A percentile compares a stretch with the other conserved stretches of the same genome.
Evolutionary conservation across 2,888 invertebrate genomes (phyloP).

Genomic region (Apotomis betuletana): DNA sequence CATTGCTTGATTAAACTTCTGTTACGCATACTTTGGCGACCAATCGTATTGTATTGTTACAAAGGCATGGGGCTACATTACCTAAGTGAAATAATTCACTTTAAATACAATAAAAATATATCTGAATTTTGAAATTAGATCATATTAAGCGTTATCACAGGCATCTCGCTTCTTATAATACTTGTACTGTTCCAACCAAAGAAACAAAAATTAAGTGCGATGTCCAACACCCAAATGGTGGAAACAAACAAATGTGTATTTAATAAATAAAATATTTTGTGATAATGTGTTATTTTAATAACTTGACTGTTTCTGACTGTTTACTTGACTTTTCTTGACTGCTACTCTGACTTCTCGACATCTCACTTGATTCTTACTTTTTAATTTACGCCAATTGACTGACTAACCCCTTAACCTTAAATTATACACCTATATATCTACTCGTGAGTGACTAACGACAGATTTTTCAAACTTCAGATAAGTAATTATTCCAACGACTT

Average conservation of each 20-base stretch:
- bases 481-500: neutral
- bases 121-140: neutral
- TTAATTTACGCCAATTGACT: slow-evolving; percentile 15
- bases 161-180: neutral
- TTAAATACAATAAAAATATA: neutral
- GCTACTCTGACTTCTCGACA: slow-evolving; percentile 59
- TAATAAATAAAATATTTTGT: slow-evolving; percentile 69
- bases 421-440: neutral
- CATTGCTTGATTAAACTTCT: too few relatives aligned
- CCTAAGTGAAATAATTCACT: too few relatives aligned
- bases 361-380: slow-evolving; percentile 70
- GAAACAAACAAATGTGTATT: slow-evolving; percentile 57
- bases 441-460: neutral
- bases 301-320: slow-evolving; percentile 47
- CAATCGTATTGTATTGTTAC: too few relatives aligned
- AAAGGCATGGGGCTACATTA: too few relatives aligned
- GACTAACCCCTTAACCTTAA: slow-evolving; percentile 31
- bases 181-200: slow-evolving; percentile 21
- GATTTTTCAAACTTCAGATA: neutral
- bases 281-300: slow-evolving; percentile 55
- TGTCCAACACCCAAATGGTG: slow-evolving; percentile 68
- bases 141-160: neutral
- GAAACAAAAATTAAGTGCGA: slow-evolving; percentile 73
- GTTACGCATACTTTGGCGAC: too few relatives aligned
- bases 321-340: slow-evolving; percentile 46